These are phyloP conservation scores for Urocolius indicus DNA, from an alignment of 2,113 vertebrate species.

Conservation along the genomic window DNA sequence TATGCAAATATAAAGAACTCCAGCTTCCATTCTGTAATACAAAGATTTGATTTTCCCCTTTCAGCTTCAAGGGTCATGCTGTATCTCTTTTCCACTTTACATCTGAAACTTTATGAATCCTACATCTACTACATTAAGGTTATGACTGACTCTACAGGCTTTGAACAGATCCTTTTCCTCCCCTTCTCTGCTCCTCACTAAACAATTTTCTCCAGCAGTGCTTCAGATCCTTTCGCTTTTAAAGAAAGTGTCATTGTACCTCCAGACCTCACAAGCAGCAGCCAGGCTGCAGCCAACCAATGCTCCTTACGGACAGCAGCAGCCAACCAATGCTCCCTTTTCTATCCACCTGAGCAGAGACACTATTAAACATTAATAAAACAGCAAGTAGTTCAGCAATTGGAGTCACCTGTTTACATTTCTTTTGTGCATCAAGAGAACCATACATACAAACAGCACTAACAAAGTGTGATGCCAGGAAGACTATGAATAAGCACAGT, in stretches of 20 bases:
- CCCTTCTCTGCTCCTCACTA: not conserved
- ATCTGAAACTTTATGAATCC: not conserved
- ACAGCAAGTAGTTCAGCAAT: conserved; percentile 52
- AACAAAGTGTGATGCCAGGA: not conserved
- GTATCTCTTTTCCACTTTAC: not conserved
- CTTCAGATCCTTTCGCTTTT: conserved; percentile 44
- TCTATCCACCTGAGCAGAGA: conserved; percentile 63
- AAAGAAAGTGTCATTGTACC: conserved; percentile 54
- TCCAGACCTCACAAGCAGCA: conserved; percentile 57
- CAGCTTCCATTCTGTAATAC: not conserved
- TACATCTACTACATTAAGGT: not conserved
- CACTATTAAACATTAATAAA: conserved; percentile 57
- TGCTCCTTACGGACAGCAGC: conserved; percentile 53
- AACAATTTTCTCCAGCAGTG: not conserved
- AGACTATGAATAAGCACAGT: not conserved
- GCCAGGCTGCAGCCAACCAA: conserved; percentile 60
- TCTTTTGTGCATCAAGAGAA: conserved; percentile 11
- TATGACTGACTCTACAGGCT: not conserved
- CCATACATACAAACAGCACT: not conserved
- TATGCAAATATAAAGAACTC: not conserved
- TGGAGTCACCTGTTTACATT: conserved; percentile 35
- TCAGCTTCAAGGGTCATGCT: not conserved
- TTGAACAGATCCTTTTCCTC: not conserved
- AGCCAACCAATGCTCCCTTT: conserved; percentile 60
- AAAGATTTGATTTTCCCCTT: not conserved